Conservation (phyloP, 2,888 invertebrate species). For the Eutolmus rufibarbis region DNA sequence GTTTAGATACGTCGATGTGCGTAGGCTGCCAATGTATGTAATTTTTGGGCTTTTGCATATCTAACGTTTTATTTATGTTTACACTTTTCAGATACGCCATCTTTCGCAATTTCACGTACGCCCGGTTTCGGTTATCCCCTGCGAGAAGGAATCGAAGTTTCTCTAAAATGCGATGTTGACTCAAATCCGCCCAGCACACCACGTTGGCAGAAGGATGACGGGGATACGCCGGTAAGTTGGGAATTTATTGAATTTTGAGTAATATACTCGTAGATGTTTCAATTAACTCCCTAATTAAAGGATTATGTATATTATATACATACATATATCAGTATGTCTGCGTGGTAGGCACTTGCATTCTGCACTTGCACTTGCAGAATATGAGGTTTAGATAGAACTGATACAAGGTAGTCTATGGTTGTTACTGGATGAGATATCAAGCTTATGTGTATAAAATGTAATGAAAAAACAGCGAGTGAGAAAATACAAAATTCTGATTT, state of each 20-base stretch:
- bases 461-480: too few species aligned
- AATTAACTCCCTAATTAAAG: neutral
- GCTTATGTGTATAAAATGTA: too few species aligned
- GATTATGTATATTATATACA: neutral
- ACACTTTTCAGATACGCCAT: slow-evolving; percentile 80
- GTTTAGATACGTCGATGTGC: slow-evolving; percentile 52
- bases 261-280: neutral
- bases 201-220: slow-evolving; percentile 78
- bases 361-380: too few species aligned
- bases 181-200: slow-evolving; percentile 89
- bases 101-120: slow-evolving; percentile 89
- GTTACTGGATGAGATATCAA: too few species aligned
- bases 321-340: too few species aligned
- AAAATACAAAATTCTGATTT: too few species aligned
- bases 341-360: too few species aligned
- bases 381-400: too few species aligned
- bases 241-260: neutral
- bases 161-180: slow-evolving; percentile 90
- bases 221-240: slow-evolving; percentile 66
- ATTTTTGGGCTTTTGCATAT: neutral
- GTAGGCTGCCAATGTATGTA: neutral
- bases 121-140: slow-evolving; percentile 93
- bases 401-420: too few species aligned
- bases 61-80: slow-evolving; percentile 48
- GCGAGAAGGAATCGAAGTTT: slow-evolving; percentile 86